These are phyloP conservation scores for Drosophila meridionalis DNA, from an alignment of 2,888 invertebrate genomes.

Conservation along the genomic window DNA sequence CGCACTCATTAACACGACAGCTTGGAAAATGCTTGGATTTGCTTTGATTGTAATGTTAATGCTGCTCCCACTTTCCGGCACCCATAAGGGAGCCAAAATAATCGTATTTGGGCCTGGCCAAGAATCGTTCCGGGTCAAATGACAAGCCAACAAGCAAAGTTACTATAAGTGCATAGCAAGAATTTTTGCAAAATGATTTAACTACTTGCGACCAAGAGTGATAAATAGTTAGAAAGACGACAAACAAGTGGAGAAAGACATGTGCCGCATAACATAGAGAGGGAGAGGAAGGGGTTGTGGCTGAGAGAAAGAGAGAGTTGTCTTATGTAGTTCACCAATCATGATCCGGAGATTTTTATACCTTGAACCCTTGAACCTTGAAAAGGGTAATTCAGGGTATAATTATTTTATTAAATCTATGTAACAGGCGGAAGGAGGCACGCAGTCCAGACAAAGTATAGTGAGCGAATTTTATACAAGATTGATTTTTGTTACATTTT, in stretches of 20 bases:
- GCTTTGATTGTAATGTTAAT: slow-evolving; percentile 68
- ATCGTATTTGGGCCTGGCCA: slow-evolving; percentile 44
- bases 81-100: slow-evolving; percentile 5
- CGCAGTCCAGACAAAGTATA: no score
- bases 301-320: no score
- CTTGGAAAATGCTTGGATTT: slow-evolving; percentile 74
- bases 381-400: no score
- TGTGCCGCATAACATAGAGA: background rate
- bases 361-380: no score
- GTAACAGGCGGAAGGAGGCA: no score
- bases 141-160: slow-evolving; percentile 45
- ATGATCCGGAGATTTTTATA: no score
- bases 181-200: slow-evolving; percentile 46
- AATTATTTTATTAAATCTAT: no score
- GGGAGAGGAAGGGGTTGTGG: background rate
- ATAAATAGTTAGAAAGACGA: background rate
- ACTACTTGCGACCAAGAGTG: background rate
- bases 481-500: no score
- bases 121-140: slow-evolving; percentile 41
- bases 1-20: slow-evolving; percentile 68
- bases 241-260: background rate
- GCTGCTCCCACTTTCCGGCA: slow-evolving; percentile 15
- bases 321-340: no score
- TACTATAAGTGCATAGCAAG: slow-evolving; percentile 29
- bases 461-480: no score